Percentiles rank a stretch among this genome's conserved stretches.
Evolutionary conservation across 2,888 invertebrate genomes (phyloP).

Genomic region (Drosophila anomalata): DNA sequence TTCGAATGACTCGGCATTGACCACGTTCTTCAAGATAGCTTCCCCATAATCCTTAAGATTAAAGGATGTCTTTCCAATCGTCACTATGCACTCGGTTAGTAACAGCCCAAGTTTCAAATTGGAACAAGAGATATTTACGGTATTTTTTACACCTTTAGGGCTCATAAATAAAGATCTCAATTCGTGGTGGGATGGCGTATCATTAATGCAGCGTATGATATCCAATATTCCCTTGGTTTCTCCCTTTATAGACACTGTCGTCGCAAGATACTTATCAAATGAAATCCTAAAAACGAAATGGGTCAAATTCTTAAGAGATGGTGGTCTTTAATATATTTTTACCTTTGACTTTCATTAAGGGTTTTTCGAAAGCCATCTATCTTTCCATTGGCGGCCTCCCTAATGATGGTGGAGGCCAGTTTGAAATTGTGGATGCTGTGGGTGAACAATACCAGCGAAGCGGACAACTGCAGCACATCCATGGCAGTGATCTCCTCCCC

Average conservation of each 20-base stretch:
- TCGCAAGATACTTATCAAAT: conserved; percentile 79
- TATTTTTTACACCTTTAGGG: conserved; percentile 45
- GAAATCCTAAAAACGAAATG: conserved; percentile 8
- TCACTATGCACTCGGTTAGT: neutral
- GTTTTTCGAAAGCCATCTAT: conserved; percentile 68
- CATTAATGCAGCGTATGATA: conserved; percentile 79
- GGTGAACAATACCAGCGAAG: conserved; percentile 80
- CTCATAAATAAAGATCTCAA: conserved; percentile 80
- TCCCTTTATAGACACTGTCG: conserved; percentile 67
- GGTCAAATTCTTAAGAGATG: neutral
- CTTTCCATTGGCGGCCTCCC: conserved; percentile 51
- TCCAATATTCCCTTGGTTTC: conserved; percentile 72
- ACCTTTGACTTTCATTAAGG: conserved; percentile 80
- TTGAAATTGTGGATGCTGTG: conserved; percentile 81
- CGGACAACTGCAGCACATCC: conserved; percentile 75
- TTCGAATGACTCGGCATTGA: conserved; percentile 56
- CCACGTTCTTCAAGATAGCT: conserved; percentile 50
- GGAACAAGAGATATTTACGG: neutral
- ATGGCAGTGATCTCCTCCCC: conserved; percentile 71
- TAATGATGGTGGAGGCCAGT: conserved; percentile 77
- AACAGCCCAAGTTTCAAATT: too few relatives aligned
- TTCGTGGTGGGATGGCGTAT: conserved; percentile 78
- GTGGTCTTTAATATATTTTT: neutral
- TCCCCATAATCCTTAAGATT: conserved; percentile 29
- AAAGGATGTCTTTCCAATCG: neutral